Percentiles rank a stretch among this genome's conserved stretches.
phyloP scores from a whole-genome alignment of 2,888 invertebrate species.

The Dastarcus helophoroides region DNA sequence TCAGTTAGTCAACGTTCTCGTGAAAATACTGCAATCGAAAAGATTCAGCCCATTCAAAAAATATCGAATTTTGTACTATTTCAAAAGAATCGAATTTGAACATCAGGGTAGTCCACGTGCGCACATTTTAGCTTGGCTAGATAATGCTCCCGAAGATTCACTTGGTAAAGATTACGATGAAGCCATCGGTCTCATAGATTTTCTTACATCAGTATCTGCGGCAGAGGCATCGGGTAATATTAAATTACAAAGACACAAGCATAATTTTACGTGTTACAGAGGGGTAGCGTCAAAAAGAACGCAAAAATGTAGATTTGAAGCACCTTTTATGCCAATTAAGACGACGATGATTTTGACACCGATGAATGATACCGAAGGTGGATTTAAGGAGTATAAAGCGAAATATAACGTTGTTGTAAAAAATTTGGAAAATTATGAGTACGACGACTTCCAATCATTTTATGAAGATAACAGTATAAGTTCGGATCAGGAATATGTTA shows the following conservation, averaged over 20 bases:
- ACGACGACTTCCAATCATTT: constrained; percentile 14
- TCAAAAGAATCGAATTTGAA: constrained; percentile 28
- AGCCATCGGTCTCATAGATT: constrained; percentile 20
- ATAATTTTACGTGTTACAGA: constrained; percentile 23
- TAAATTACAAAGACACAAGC: constrained; percentile 21
- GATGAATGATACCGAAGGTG: constrained; percentile 13
- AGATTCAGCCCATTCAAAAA: constrained; percentile 23
- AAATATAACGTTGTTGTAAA: constrained; percentile 8
- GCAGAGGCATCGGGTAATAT: constrained; percentile 21
- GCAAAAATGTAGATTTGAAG: constrained; percentile 23
- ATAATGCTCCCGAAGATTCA: constrained; percentile 21
- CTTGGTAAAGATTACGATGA: constrained; percentile 11
- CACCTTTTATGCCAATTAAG: constrained; percentile 21
- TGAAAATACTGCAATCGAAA: constrained; percentile 24
- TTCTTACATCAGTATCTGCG: constrained; percentile 18
- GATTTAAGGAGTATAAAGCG: constrained; percentile 8
- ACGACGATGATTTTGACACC: constrained; percentile 17
- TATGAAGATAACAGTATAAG: constrained; percentile 15
- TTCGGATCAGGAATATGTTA: constrained; percentile 20
- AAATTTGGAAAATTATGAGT: constrained; percentile 14
- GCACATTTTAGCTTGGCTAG: constrained; percentile 22
- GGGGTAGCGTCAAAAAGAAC: constrained; percentile 11
- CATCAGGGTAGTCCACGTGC: constrained; percentile 26
- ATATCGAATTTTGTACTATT: constrained; percentile 23
- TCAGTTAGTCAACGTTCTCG: constrained; percentile 24